Evolutionary conservation across 2,113 vertebrate genomes (phyloP).

Genomic region (Callospermophilus lateralis): DNA sequence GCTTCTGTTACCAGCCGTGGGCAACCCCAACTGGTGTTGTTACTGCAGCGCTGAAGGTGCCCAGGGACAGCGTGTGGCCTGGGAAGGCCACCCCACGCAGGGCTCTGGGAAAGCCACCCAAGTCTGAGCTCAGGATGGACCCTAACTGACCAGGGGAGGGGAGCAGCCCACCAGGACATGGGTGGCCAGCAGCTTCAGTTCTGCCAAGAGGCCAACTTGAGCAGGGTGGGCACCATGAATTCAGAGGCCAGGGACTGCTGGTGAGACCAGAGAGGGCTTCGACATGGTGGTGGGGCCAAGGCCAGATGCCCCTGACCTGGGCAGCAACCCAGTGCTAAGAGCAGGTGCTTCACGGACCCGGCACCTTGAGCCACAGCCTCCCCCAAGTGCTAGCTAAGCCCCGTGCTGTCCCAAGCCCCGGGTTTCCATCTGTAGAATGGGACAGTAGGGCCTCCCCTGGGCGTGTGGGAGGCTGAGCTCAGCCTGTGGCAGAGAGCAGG

Average conservation of each 20-base stretch:
- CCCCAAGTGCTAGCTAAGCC: background rate
- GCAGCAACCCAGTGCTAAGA: background rate
- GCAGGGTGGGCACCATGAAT: too few species aligned
- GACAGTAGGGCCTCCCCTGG: background rate
- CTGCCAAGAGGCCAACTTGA: background rate
- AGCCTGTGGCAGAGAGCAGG: fast-evolving
- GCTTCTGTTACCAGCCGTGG: background rate
- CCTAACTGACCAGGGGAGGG: background rate
- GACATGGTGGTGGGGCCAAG: background rate
- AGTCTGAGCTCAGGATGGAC: background rate
- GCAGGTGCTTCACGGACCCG: background rate
- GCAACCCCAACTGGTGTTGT: background rate
- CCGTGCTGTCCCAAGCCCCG: background rate
- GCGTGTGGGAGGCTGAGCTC: background rate
- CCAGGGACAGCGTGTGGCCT: background rate
- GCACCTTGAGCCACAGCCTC: background rate
- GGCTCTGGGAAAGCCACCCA: background rate
- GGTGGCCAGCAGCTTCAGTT: background rate
- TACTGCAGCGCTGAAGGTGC: background rate
- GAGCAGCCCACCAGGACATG: background rate
- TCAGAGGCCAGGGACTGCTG: background rate
- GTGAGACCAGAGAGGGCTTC: background rate
- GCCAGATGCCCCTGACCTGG: background rate
- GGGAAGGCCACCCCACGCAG: background rate
- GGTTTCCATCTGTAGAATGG: background rate